Conservation (phyloP, 2,888 invertebrate genomes). For the Stenichneumon culpator region DNA sequence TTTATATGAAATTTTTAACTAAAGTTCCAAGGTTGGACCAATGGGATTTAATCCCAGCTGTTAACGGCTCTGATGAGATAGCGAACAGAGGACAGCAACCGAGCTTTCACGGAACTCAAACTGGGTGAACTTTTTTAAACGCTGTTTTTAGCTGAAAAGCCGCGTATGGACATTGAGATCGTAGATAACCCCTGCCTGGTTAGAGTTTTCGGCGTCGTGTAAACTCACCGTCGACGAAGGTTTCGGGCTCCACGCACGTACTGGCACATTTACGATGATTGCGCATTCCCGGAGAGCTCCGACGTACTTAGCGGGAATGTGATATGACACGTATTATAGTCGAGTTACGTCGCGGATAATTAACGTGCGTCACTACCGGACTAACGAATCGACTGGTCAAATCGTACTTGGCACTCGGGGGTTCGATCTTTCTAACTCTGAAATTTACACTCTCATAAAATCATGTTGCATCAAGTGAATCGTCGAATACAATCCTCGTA, state of each 20-base stretch:
- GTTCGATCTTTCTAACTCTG: no score
- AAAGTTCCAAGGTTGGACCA: not conserved
- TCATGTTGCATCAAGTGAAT: no score
- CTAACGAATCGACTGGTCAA: not conserved
- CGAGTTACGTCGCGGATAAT: not conserved
- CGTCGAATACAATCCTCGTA: no score
- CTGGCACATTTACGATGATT: conserved; percentile 45
- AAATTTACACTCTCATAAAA: no score
- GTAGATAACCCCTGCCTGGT: conserved; percentile 54
- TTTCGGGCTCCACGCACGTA: conserved; percentile 38
- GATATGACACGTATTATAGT: conserved; percentile 52
- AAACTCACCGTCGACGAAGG: conserved; percentile 58
- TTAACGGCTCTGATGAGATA: not conserved
- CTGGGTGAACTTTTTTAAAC: conserved; percentile 26
- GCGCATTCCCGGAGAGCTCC: not conserved
- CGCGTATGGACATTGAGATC: conserved; percentile 59
- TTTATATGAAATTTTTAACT: not conserved
- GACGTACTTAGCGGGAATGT: conserved; percentile 16
- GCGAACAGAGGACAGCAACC: not conserved
- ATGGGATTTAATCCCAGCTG: not conserved
- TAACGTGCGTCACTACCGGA: not conserved
- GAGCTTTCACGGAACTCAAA: conserved; percentile 13
- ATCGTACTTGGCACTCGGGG: not conserved
- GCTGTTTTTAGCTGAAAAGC: conserved; percentile 33
- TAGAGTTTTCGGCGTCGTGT: conserved; percentile 52